Percentiles rank a stretch among this genome's conserved stretches.
Conservation (phyloP, 1,140 invertebrate species). For the Scaptodrosophila lebanonensis region DNA sequence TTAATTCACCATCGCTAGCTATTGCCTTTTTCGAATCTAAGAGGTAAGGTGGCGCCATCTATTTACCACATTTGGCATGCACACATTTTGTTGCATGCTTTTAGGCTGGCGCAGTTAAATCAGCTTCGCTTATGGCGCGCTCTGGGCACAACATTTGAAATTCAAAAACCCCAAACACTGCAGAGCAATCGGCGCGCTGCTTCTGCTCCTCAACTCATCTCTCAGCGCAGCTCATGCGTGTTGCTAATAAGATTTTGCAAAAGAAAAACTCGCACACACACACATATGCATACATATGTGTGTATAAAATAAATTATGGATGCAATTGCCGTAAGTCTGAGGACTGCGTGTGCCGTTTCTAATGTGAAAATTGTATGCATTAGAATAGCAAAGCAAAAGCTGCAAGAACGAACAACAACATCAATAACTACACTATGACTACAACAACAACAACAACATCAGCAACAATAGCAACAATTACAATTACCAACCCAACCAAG, state of each 20-base stretch:
- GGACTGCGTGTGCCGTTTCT: conserved; percentile 7
- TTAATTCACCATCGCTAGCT: too few relatives aligned
- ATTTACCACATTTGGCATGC: background rate
- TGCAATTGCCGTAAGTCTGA: conserved; percentile 42
- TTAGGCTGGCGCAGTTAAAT: conserved; percentile 15
- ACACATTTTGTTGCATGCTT: conserved; percentile 27
- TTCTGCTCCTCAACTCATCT: background rate
- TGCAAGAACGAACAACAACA: conserved; percentile 23
- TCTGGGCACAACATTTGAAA: background rate
- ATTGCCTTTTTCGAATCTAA: too few relatives aligned
- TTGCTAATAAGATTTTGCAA: conserved; percentile 25
- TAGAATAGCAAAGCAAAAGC: conserved; percentile 12
- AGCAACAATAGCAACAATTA: conserved; percentile 26
- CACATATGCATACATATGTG: too few relatives aligned
- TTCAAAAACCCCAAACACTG: conserved; percentile 8
- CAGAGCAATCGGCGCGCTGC: background rate
- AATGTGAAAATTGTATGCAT: conserved; percentile 51
- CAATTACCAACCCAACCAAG: conserved; percentile 47
- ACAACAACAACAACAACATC: conserved; percentile 17
- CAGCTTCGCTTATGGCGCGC: conserved; percentile 5
- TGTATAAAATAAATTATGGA: conserved; percentile 33
- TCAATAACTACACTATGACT: conserved; percentile 20
- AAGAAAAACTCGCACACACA: too few relatives aligned
- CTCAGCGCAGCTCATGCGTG: conserved; percentile 32
- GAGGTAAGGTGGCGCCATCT: conserved; percentile 47